Base-by-base conservation (phyloP, 2,113 vertebrate species). In the Pterophyllum scalare region DNA sequence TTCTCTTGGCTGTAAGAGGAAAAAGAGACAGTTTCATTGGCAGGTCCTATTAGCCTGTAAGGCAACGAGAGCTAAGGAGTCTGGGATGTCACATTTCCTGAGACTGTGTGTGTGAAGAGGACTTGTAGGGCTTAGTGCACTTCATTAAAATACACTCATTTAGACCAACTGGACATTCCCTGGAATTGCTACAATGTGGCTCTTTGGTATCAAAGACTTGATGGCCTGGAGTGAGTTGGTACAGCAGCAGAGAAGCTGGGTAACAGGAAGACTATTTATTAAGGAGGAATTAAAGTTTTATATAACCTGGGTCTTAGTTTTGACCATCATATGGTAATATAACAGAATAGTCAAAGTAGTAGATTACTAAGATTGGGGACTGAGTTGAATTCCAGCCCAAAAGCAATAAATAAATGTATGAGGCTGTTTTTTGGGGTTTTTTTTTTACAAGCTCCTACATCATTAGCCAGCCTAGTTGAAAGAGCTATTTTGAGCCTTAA, bases 41-140 rank as follows among this genome's bases (percentile, higher is more conserved):
- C 96, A 96, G 96, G 92, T 96, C 96, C 96, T 95, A 96, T 97
- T 97, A 97, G 95, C 93, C 94, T 92, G 93, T 91, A 84, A 88
- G 62, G 78, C 28, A 14, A 77, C 89, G 85, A 92, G 94, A 94
- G 92, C 94, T 89, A 94, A 93, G 93, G 94, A 93, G 85, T 94
- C 94, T 94, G 91, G 91, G 91, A 91, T 89, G 89, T 92, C 79
- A 49, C 94, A 87, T 81, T 90, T 95, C 91, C 95, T 94, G 61
- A 38, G 79, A 89, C 59, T 31, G 75, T 65, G 78, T 80, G 78
- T 83, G 82, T 86, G 83, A 85, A 84, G 85, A 90, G 56, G 81
- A 74, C 72, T 82, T 86, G 70, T 40, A 75, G 40, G 64, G 46
- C 76, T 15, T 26, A 52, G 62, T 72, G 65, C 77, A 92, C 96